Conservation (phyloP, 2,113 vertebrate species). For the rat (Rattus norvegicus) region DNA sequence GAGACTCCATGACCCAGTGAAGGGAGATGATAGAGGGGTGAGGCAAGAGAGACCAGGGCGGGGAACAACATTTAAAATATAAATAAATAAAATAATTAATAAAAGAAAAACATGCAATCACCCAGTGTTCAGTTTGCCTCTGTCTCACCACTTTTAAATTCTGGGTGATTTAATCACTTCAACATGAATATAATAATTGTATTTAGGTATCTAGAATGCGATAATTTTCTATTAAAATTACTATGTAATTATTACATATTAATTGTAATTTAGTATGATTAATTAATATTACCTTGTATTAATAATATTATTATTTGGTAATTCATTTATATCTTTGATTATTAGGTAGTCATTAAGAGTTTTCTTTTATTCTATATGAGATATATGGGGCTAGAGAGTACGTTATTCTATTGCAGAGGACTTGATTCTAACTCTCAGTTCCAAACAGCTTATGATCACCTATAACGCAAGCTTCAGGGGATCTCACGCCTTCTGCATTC, state of each 20-base stretch:
- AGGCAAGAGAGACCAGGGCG: too few species aligned
- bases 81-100: too few species aligned
- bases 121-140: neutral
- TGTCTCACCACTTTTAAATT: neutral
- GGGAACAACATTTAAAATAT: too few species aligned
- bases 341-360: neutral
- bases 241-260: neutral
- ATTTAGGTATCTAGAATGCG: neutral
- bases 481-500: neutral
- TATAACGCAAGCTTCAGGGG: neutral
- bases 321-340: neutral
- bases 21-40: too few species aligned
- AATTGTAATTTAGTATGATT: neutral
- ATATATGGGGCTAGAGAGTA: too few species aligned
- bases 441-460: too few species aligned
- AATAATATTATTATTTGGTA: neutral
- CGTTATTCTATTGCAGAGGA: neutral
- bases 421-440: neutral
- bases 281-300: neutral
- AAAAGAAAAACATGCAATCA: neutral
- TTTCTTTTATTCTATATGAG: neutral
- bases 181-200: neutral
- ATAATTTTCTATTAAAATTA: constrained; percentile 13
- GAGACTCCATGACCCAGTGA: too few species aligned
- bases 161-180: neutral